phyloP scores from a whole-genome alignment of 2,113 vertebrate species.

The Chauna torquata region DNA sequence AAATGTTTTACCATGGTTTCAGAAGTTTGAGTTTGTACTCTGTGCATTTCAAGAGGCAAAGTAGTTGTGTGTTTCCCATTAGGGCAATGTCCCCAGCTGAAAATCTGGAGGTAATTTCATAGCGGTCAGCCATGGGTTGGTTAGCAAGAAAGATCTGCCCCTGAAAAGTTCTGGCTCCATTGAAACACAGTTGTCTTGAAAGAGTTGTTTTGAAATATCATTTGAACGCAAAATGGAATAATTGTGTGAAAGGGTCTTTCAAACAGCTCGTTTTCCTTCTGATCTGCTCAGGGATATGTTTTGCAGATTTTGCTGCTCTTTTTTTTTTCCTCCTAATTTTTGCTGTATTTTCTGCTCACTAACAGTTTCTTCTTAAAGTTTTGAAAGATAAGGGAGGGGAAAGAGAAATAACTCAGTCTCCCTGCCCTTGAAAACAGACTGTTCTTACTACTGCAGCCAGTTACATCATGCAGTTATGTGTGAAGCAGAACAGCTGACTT shows the following conservation, averaged over 20 bases:
- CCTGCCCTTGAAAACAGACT: background rate
- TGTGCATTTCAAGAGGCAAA: background rate
- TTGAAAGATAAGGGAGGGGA: background rate
- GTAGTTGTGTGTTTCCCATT: conserved; percentile 54
- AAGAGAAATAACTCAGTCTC: background rate
- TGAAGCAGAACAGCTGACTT: conserved; percentile 46
- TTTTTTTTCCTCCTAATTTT: too few species aligned
- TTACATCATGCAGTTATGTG: conserved; percentile 1
- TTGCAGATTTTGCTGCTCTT: conserved; percentile 17
- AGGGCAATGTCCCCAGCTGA: conserved; percentile 30
- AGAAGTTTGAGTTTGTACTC: background rate
- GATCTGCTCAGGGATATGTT: background rate
- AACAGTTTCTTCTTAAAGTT: conserved; percentile 1
- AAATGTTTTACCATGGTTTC: background rate
- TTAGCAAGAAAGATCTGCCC: conserved; percentile 43
- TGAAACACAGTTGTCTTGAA: conserved; percentile 40
- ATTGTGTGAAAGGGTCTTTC: conserved; percentile 40
- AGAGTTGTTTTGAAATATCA: conserved; percentile 38
- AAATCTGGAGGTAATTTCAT: conserved; percentile 65
- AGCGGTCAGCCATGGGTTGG: conserved; percentile 37
- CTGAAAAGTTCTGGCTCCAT: conserved; percentile 29
- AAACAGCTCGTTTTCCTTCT: conserved; percentile 19
- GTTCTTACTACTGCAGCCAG: background rate
- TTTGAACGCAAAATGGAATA: conserved; percentile 41
- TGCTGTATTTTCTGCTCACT: background rate